These are phyloP conservation scores for Hystrix cristata DNA, from an alignment of 2,113 vertebrate genomes.

Conservation along the genomic window DNA sequence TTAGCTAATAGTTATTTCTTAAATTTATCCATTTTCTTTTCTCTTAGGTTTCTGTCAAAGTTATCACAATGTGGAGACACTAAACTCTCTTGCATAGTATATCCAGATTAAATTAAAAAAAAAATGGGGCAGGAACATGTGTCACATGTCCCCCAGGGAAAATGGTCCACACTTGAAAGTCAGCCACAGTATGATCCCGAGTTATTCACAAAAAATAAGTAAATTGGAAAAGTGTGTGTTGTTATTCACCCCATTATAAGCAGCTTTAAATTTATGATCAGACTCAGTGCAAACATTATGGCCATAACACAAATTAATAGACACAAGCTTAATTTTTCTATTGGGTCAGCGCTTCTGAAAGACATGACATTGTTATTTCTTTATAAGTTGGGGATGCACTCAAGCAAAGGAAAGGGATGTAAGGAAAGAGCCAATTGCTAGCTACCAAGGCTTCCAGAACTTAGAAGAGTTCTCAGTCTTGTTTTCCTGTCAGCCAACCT, in stretches of 20 bases:
- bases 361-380: background rate
- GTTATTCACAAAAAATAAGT: background rate
- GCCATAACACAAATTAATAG: background rate
- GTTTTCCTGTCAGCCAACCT: background rate
- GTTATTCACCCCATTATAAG: background rate
- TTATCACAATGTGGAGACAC: background rate
- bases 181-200: background rate
- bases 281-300: background rate
- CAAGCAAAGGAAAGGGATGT: background rate
- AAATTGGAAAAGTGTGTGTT: background rate
- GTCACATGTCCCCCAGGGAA: background rate
- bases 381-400: background rate
- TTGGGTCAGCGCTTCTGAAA: background rate
- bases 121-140: background rate
- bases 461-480: background rate
- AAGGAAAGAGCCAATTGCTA: background rate
- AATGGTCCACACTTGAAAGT: background rate
- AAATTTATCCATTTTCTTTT: background rate
- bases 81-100: background rate
- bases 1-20: background rate
- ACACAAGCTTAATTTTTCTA: background rate
- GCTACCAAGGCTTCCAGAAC: background rate
- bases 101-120: background rate
- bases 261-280: background rate
- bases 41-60: background rate